A percentile compares a stretch with the other conserved stretches of the same genome.
Evolutionary conservation across 2,888 invertebrate species (phyloP).

Genomic region (Tiliacea citrago): DNA sequence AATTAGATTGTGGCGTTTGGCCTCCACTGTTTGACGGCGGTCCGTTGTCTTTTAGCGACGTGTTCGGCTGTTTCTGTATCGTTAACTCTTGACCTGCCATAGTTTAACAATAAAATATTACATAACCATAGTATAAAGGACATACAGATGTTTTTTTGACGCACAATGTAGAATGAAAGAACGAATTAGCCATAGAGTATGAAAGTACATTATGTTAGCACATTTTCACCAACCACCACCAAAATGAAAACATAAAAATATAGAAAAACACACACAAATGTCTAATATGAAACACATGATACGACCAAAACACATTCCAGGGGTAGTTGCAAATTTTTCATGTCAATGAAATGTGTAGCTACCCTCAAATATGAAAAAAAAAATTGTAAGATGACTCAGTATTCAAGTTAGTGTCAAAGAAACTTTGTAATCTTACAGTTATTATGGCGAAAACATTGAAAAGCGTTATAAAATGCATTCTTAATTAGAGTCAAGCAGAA

Average conservation of each 20-base stretch:
- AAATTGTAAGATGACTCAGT: conserved; percentile 47
- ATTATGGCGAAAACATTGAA: conserved; percentile 56
- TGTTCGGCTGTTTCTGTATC: conserved; percentile 98
- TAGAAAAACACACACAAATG: conserved; percentile 59
- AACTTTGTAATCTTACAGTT: conserved; percentile 40
- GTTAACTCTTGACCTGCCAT: conserved; percentile 96
- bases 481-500: conserved; percentile 66
- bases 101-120: conserved; percentile 56
- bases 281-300: conserved; percentile 62
- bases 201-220: conserved; percentile 88
- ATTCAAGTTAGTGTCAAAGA: conserved; percentile 3
- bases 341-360: conserved; percentile 53
- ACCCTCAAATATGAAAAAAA: conserved; percentile 42
- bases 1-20: conserved; percentile 88
- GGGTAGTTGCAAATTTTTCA: conserved; percentile 32
- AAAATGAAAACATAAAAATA: conserved; percentile 72
- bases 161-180: conserved; percentile 77
- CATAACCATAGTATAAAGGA: conserved; percentile 22
- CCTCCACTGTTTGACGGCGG: conserved; percentile 87
- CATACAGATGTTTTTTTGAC: conserved; percentile 50
- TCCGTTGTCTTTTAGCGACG: conserved; percentile 95
- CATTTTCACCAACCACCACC: conserved; percentile 91
- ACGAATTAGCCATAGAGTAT: conserved; percentile 90
- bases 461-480: conserved; percentile 66
- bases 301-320: conserved; percentile 42